Evolutionary conservation across 1,140 invertebrate species (phyloP).

Genomic region (Pseudoatta argentina): DNA sequence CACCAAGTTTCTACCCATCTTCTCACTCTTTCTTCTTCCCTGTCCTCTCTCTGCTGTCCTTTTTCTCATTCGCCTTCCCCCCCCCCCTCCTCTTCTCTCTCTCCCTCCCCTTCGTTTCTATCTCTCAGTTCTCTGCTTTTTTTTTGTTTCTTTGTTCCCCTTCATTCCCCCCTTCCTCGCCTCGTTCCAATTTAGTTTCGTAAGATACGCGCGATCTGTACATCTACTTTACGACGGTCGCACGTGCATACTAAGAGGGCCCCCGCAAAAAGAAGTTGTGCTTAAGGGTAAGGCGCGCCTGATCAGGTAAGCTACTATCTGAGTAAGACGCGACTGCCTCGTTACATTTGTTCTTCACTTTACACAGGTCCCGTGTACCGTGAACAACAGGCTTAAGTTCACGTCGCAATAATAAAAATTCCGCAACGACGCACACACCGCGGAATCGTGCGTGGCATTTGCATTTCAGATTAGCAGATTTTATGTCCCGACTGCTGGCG

Average conservation of each 20-base stretch:
- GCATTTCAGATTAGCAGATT: constrained; percentile 63
- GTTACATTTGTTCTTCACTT: constrained; percentile 76
- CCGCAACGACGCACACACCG: constrained; percentile 5
- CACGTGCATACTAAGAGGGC: constrained; percentile 70
- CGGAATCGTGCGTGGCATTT: constrained; percentile 64
- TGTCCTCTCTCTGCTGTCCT: not conserved
- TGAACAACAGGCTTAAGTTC: constrained; percentile 70
- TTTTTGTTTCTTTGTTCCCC: constrained; percentile 45
- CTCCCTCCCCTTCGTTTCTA: constrained; percentile 27
- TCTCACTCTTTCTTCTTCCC: constrained; percentile 33
- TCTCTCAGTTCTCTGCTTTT: constrained; percentile 37
- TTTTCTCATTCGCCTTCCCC: not conserved
- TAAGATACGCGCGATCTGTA: constrained; percentile 77
- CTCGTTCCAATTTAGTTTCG: constrained; percentile 76
- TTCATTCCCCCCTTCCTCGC: constrained; percentile 21
- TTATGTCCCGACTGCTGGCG: constrained; percentile 4
- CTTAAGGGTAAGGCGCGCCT: constrained; percentile 69
- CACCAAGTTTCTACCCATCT: constrained; percentile 44
- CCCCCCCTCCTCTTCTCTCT: constrained; percentile 16
- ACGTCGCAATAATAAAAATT: constrained; percentile 69
- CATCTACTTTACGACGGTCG: constrained; percentile 75
- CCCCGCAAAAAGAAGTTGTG: constrained; percentile 68
- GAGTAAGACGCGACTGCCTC: constrained; percentile 70
- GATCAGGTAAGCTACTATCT: constrained; percentile 76
- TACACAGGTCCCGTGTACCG: constrained; percentile 66